Evolutionary conservation across 2,797 vertebrate genomes (phyloP), one percentile per base, ranked within the genome.

Genomic region (Pitangus sulphuratus): DNA sequence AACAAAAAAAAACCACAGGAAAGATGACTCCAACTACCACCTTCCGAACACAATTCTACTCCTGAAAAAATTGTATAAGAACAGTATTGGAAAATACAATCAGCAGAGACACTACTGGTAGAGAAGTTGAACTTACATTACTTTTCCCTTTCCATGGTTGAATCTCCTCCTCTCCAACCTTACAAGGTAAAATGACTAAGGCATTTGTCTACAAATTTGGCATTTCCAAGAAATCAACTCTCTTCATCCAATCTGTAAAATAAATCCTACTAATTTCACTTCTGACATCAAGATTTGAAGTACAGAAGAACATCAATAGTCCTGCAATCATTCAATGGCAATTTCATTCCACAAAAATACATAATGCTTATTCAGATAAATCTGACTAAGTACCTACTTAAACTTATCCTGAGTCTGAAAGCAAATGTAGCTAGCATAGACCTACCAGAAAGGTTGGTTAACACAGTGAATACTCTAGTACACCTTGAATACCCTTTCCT

Each of bases 41-140:
- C 11, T 51, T 40, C 48, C 17, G 35, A 26, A 39, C 0, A 0
- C 11, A 83, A 77, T 9, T 31, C 14, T 28, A 33, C 13, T 42
- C 35, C 5, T 66, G 12, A 80, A 58, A 75, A 64, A 61, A 39
- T 30, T 1, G 53, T 0, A 0, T 5, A 50, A 12, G 11, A 48
- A 60, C 1, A 31, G 6, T 30, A 71, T 0, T 75, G 24, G 22
- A 77, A 83, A 91, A n/a, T 26, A 84, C 3, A 48, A 61, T 30
- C 15, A 60, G 14, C 14, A 39, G 4, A 8, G 15, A 71, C 1
- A 1, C 8, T 47, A 58, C 15, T 12, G 5, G 1, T 22, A 39
- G 21, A 56, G 4, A 69, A 54, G 12, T 1, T 42, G 0, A 66
- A 83, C 26, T 70, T 33, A 28, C 4, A 30, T 30, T 65, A 70